These are phyloP conservation scores for Drosophila sordidapex DNA, from an alignment of 2,888 invertebrate species.

Conservation along the genomic window DNA sequence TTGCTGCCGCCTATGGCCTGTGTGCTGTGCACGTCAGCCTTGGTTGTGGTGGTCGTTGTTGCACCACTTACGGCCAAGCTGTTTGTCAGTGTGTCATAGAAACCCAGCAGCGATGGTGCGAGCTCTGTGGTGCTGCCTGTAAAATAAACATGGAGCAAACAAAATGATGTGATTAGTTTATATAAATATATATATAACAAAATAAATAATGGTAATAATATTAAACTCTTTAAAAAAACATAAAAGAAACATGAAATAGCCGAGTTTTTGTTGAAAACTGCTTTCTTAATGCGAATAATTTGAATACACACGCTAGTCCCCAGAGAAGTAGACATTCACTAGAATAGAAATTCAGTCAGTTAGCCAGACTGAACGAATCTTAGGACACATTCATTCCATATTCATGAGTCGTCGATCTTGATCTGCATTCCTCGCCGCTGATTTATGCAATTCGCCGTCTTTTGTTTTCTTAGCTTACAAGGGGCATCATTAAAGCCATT, in stretches of 20 bases:
- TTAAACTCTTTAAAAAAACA: background rate
- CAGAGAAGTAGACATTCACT: background rate
- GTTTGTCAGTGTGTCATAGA: slow-evolving; percentile 91
- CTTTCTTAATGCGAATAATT: background rate
- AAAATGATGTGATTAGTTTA: background rate
- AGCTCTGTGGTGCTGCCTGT: slow-evolving; percentile 94
- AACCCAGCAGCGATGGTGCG: slow-evolving; percentile 93
- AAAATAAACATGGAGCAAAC: slow-evolving; percentile 77
- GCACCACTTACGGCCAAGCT: slow-evolving; percentile 82
- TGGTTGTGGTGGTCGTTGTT: slow-evolving; percentile 41
- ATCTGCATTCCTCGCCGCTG: slow-evolving; percentile 49
- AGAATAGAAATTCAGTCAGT: background rate
- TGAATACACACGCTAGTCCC: background rate
- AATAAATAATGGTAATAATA: too few relatives aligned
- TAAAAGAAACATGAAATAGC: background rate
- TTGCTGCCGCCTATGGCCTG: slow-evolving; percentile 28
- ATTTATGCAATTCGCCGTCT: slow-evolving; percentile 54
- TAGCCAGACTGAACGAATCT: background rate
- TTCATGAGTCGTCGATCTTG: slow-evolving; percentile 49
- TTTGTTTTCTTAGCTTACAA: slow-evolving; percentile 46
- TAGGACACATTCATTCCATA: slow-evolving; percentile 15
- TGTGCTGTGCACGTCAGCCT: slow-evolving; percentile 26
- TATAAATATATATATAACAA: background rate
- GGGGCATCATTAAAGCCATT: slow-evolving; percentile 56
- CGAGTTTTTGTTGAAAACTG: background rate